Conservation (phyloP, 2,113 vertebrate species). For the Delphinapterus leucas region DNA sequence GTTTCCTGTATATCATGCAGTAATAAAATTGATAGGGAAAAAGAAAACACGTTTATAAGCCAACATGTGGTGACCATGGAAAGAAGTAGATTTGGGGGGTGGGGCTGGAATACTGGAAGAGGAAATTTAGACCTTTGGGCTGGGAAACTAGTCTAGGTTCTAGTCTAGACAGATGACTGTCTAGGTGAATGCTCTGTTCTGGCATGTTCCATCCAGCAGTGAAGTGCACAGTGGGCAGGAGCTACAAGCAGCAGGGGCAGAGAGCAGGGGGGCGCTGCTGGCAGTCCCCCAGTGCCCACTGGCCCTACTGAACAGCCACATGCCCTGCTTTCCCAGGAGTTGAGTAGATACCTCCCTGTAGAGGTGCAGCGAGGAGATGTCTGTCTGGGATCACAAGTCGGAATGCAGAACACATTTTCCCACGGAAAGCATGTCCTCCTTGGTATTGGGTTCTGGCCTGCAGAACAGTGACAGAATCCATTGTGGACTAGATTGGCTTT, state of each 20-base stretch:
- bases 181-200: neutral
- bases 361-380: neutral
- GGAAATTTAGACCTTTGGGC: neutral
- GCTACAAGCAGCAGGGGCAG: neutral
- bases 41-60: neutral
- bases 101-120: neutral
- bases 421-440: neutral
- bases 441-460: neutral
- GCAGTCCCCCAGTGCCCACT: neutral
- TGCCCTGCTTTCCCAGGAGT: neutral
- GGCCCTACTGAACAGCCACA: neutral
- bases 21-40: neutral
- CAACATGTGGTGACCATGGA: neutral
- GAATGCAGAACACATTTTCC: neutral
- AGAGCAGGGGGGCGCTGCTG: no score
- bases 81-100: neutral
- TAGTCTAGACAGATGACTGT: neutral
- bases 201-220: neutral
- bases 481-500: neutral
- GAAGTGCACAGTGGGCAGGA: accelerated
- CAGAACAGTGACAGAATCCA: neutral
- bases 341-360: neutral
- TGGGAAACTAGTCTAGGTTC: neutral
- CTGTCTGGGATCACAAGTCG: neutral
- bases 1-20: neutral